Conservation (phyloP, 2,113 vertebrate genomes). For the Oreotragus oreotragus region DNA sequence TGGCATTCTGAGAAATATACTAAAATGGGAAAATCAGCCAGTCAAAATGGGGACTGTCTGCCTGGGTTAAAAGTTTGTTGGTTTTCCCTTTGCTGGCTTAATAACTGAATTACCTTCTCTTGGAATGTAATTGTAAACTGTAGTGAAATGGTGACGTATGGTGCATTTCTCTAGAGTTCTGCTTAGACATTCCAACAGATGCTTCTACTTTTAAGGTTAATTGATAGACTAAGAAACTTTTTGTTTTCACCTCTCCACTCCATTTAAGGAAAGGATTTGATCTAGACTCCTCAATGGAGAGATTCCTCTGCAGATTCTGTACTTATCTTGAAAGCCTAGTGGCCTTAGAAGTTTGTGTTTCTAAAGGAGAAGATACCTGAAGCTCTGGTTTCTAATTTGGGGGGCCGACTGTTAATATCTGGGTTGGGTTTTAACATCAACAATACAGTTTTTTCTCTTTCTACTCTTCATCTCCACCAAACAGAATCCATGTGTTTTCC, state of each 20-base stretch:
- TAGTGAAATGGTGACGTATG: background rate
- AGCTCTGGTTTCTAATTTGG: background rate
- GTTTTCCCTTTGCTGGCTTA: background rate
- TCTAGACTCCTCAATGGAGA: background rate
- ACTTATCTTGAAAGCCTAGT: background rate
- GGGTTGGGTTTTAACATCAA: background rate
- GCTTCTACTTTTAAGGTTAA: background rate
- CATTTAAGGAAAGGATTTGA: conserved; percentile 31
- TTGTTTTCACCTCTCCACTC: conserved; percentile 35
- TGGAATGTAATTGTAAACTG: background rate
- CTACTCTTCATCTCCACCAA: background rate
- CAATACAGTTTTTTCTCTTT: background rate
- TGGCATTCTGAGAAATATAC: conserved; percentile 25
- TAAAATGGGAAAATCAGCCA: background rate
- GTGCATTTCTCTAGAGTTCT: background rate
- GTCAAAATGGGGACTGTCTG: background rate
- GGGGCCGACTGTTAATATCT: background rate
- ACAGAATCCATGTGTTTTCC: conserved; percentile 1
- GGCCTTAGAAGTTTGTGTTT: background rate
- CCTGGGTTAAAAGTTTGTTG: background rate
- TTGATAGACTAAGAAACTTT: background rate
- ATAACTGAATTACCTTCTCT: background rate
- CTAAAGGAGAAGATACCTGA: background rate
- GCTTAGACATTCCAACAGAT: background rate
- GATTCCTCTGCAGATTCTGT: background rate